phyloP scores from a whole-genome alignment of 2,797 vertebrate species.

The Hydrolagus colliei region DNA sequence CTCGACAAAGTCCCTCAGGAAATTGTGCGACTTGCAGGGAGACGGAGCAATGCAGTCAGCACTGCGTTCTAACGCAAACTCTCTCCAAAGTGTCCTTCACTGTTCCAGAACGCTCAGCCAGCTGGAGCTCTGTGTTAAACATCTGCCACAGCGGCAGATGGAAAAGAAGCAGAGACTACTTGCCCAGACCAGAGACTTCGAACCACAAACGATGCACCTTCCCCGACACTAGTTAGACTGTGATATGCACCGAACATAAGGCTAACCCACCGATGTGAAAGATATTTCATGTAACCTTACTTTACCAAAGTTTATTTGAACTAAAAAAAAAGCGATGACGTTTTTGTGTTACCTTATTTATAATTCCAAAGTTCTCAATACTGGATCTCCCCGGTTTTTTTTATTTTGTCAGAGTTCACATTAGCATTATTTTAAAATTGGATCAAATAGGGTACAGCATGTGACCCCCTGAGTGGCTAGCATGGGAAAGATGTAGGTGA shows the following conservation, averaged over 20 bases:
- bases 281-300: background rate
- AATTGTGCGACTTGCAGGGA: constrained; percentile 62
- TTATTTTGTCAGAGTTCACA: constrained; percentile 48
- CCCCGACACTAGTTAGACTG: background rate
- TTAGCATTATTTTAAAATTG: constrained; percentile 46
- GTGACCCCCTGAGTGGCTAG: too few relatives aligned
- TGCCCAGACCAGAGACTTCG: background rate
- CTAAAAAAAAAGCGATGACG: background rate
- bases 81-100: constrained; percentile 25
- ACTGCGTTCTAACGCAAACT: constrained; percentile 71
- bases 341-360: constrained; percentile 27
- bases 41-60: constrained; percentile 70
- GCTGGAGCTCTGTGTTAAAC: background rate
- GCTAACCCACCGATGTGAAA: background rate
- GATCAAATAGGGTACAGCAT: constrained; percentile 50
- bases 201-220: background rate
- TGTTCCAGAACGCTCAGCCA: background rate
- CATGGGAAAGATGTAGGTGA: too few relatives aligned
- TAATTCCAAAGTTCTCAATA: constrained; percentile 10
- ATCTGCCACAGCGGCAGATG: background rate
- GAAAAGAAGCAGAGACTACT: background rate
- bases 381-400: constrained; percentile 37
- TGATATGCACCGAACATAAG: background rate
- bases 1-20: constrained; percentile 79
- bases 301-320: constrained; percentile 20